Conservation (phyloP, 2,113 vertebrate genomes). For the Rhodinocichla rosea region DNA sequence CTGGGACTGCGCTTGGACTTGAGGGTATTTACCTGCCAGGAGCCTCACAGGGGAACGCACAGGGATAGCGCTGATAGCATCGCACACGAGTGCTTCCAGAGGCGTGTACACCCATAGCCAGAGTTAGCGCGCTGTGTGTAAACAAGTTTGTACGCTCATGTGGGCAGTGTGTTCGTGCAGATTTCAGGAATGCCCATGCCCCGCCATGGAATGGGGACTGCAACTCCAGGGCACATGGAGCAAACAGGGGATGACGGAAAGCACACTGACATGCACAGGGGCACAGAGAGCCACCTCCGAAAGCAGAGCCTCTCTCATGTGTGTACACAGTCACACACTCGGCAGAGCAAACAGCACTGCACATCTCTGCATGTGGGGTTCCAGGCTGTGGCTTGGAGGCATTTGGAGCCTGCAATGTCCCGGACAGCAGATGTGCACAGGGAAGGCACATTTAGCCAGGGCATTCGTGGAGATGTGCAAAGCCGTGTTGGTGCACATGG, state of each 20-base stretch:
- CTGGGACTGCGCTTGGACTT: background rate
- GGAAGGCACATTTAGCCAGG: background rate
- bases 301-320: background rate
- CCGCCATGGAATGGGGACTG: background rate
- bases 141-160: background rate
- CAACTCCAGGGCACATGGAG: background rate
- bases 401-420: fast-evolving
- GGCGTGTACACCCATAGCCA: background rate
- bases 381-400: background rate
- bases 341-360: background rate
- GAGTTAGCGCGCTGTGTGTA: background rate
- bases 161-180: background rate
- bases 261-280: fast-evolving
- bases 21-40: background rate
- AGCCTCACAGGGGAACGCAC: background rate
- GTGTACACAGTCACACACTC: fast-evolving
- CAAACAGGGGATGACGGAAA: fast-evolving
- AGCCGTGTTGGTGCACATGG: fast-evolving
- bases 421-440: background rate
- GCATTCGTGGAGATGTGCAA: background rate
- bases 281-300: background rate
- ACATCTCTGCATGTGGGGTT: fast-evolving
- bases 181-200: background rate
- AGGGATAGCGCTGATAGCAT: background rate
- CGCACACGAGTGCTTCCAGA: background rate